Evolutionary conservation across 2,888 invertebrate species (phyloP).

Genomic region (Orthonevra nobilis): DNA sequence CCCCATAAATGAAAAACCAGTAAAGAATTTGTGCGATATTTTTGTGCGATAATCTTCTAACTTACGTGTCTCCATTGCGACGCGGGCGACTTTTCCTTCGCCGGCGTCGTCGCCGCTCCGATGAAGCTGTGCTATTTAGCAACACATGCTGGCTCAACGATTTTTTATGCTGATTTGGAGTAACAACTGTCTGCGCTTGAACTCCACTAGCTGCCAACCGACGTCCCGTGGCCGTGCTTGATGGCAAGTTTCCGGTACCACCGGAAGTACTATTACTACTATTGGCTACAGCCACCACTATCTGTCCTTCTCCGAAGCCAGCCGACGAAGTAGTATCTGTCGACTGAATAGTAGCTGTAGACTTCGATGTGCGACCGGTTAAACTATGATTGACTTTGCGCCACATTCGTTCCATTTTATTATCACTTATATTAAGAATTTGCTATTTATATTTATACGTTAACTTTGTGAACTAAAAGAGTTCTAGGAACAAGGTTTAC

Average conservation of each 20-base stretch:
- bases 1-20: background rate
- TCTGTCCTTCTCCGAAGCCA: conserved; percentile 78
- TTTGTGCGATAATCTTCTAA: conserved; percentile 77
- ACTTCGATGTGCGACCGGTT: conserved; percentile 74
- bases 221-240: conserved; percentile 78
- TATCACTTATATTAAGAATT: conserved; percentile 14
- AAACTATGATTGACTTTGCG: conserved; percentile 80
- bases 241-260: conserved; percentile 71
- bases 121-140: conserved; percentile 78
- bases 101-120: conserved; percentile 78
- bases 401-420: conserved; percentile 80
- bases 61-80: conserved; percentile 77
- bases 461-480: conserved; percentile 45
- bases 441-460: conserved; percentile 1
- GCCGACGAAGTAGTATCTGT: conserved; percentile 78
- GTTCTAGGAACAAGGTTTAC: conserved; percentile 68
- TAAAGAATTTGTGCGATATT: too few species aligned
- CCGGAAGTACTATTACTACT: conserved; percentile 19
- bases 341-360: conserved; percentile 74
- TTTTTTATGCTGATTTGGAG: conserved; percentile 73
- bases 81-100: conserved; percentile 79
- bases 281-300: conserved; percentile 77
- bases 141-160: conserved; percentile 79
- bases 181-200: conserved; percentile 42
- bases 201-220: conserved; percentile 77